Evolutionary conservation across 2,113 vertebrate species (phyloP), one percentile per base, ranked within the genome.

Genomic region (Lampris incognitus): DNA sequence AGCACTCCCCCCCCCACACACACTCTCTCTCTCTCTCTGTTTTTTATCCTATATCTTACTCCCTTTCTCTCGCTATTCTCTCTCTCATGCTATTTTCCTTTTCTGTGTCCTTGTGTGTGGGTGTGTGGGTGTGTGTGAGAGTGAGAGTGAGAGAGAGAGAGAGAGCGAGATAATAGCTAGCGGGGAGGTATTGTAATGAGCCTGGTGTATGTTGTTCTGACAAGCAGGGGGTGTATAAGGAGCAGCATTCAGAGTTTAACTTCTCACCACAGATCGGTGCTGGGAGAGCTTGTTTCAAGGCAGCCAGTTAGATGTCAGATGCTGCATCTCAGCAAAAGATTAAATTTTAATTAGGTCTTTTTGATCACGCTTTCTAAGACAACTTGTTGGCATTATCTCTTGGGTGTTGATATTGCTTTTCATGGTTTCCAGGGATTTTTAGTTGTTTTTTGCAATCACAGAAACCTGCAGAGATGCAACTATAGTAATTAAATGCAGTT

Each of bases 311-410:
- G 76, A 78, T 4, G 63, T 62, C 81, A 66, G 70, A 78, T 0
- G 24, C 71, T 56, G 46, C 37, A 42, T 63, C 69, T 70, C 66
- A 8, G 52, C 7, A 40, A 70, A 57, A 64, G 78, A 85, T 83
- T 77, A 72, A 52, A 37, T 72, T 87, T 85, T 84, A 78, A 87
- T 85, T 63, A 44, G 24, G 24, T 80, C 79, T 79, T 57, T 57
- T 72, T 42, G 49, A 79, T 76, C 62, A 48, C 62, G 55, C 36
- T 58, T 74, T 81, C 81, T 60, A 49, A 44, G 36, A 57, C 65
- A 46, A 80, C 56, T 61, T 72, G 48, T 66, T 80, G 78, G 75
- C 79, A 54, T 64, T 59, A 40, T 68, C 64, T 86, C 69, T 62
- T 38, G 51, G n/a, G 37, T 37, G 11, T 49, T 56, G 44, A 36